Conservation (phyloP, 2,797 vertebrate genomes). For the Pangasius djambal region DNA sequence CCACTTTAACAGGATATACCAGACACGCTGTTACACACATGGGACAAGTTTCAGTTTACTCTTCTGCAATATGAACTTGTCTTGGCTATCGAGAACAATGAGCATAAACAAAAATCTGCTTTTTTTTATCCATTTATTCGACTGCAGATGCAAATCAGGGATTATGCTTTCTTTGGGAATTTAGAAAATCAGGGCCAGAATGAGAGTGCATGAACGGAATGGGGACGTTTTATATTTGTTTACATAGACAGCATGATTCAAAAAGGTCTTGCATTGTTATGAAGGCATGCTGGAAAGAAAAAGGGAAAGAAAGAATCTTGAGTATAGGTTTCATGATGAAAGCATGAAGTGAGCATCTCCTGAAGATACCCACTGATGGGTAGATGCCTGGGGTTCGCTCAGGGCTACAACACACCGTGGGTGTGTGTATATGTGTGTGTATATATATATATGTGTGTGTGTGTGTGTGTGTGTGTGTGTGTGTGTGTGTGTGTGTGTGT, state of each 20-base stretch:
- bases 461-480: background rate
- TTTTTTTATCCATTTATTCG: background rate
- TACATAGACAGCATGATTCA: background rate
- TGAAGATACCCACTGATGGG: constrained; percentile 39
- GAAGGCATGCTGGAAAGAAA: background rate
- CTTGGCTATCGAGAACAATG: background rate
- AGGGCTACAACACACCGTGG: constrained; percentile 28
- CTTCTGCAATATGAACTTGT: background rate
- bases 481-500: constrained; percentile 4
- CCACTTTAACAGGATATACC: background rate
- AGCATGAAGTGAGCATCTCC: constrained; percentile 17
- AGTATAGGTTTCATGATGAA: constrained; percentile 16
- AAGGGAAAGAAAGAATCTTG: background rate
- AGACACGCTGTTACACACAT: background rate
- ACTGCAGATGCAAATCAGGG: background rate
- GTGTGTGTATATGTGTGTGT: constrained; percentile 3
- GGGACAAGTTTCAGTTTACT: background rate
- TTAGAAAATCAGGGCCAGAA: background rate
- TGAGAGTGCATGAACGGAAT: background rate
- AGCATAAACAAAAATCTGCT: background rate
- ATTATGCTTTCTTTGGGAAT: background rate
- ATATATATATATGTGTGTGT: background rate
- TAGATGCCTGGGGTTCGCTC: constrained; percentile 38
- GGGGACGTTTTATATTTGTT: background rate
- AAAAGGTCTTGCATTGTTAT: background rate